phyloP scores from a whole-genome alignment of 2,888 invertebrate species.

The Drosophila villosipedis region DNA sequence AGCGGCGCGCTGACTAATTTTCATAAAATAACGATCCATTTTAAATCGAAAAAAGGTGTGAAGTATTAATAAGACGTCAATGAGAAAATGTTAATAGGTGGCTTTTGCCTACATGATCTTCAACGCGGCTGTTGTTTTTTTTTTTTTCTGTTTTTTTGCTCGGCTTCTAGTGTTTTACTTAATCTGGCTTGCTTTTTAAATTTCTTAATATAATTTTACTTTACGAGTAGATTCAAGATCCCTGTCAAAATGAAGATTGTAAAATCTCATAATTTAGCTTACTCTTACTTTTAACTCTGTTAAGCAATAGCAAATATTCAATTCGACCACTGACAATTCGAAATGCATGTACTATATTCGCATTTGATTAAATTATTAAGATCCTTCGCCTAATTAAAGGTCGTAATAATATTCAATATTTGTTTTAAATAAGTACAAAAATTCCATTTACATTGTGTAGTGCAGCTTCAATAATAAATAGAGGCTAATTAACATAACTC shows the following conservation, averaged over 20 bases:
- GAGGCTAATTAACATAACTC: conserved; percentile 43
- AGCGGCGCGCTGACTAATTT: conserved; percentile 70
- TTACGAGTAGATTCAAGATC: background rate
- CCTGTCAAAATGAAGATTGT: background rate
- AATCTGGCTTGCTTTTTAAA: conserved; percentile 1
- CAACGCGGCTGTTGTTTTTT: conserved; percentile 28
- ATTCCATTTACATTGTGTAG: conserved; percentile 24
- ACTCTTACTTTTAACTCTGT: background rate
- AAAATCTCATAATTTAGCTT: background rate
- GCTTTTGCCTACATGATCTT: conserved; percentile 43
- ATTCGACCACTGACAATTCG: background rate
- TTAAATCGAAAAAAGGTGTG: conserved; percentile 74
- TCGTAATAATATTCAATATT: background rate
- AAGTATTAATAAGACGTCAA: conserved; percentile 82
- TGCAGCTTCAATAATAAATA: conserved; percentile 24
- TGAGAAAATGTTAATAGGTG: conserved; percentile 76
- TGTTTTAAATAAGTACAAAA: background rate
- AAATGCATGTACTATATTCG: background rate
- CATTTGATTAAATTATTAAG: background rate
- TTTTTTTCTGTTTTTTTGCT: conserved; percentile 18
- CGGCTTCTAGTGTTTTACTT: conserved; percentile 5
- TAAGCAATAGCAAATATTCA: background rate
- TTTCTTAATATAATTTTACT: background rate
- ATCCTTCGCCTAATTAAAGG: background rate
- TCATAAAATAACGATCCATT: conserved; percentile 80